Evolutionary conservation across 2,888 invertebrate genomes (phyloP), one percentile per base, ranked within the genome.

Genomic region (Hanleya hanleyi): DNA sequence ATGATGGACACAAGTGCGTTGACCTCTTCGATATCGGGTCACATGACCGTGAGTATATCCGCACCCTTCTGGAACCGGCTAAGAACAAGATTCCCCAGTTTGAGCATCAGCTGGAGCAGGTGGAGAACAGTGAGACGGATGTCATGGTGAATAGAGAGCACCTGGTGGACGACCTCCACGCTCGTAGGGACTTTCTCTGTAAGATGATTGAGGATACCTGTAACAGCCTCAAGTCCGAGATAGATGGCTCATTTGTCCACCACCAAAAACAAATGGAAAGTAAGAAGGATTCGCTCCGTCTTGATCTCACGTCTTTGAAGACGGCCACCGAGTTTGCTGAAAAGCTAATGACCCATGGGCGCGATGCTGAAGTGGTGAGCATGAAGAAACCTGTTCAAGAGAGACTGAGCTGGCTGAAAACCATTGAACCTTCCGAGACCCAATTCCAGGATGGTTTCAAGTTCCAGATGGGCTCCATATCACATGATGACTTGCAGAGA

Each of bases 341-440:
- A n/a, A 35, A 68, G 18, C 50, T 68, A n/a, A 18, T 68, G 50
- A 49, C 68, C 29, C 32, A 68, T 7, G 51, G 68, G 15, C 49
- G 49, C 9, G 68, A 38, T 35, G 68, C 49, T 1, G 68, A 68
- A 49, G 50, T 68, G 1, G 41, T 68, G 9, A 38, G 49, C 32
- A 47, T 33, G 47, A 68, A 68, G 26, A 68, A 32, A 6, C 38
- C 29, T n/a, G 66, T 66, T 6, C 66, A 66, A 9, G 66, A 57
- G 26, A 4, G 57, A 26, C 57, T 57, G 29, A 26, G 4, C 22
- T 57, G 32, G 22, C 57, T 57, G 15, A 57, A 26, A 57, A 22
- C 57, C 4, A 22, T 57, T 22, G 57, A 57, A 22, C 5, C 57
- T 1, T 57, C 57, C 2, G 32, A 3, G 4, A 26, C 22, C 1